A percentile compares a stretch with the other conserved stretches of the same genome.
Evolutionary conservation across 2,113 vertebrate genomes (phyloP).

Genomic region (Micronycteris hirsuta): DNA sequence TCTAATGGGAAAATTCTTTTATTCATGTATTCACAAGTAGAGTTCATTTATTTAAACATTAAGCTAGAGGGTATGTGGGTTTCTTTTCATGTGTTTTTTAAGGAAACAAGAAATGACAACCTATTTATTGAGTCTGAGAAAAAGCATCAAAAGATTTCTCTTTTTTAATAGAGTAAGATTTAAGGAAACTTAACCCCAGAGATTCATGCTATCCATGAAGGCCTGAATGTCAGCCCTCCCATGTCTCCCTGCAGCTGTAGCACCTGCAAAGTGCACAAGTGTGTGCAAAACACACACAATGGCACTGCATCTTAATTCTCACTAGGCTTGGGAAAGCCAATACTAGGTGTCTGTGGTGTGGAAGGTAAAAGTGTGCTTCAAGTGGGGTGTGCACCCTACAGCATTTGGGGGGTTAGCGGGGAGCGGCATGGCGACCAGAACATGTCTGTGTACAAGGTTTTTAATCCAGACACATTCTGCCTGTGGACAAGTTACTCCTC

Average conservation of each 20-base stretch:
- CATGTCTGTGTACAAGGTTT: background rate
- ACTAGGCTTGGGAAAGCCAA: background rate
- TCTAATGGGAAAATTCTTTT: background rate
- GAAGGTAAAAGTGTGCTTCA: background rate
- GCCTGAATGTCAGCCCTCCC: background rate
- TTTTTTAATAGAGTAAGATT: background rate
- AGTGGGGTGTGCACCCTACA: too few relatives aligned
- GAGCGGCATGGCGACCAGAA: too few relatives aligned
- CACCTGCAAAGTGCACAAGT: background rate
- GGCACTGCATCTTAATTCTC: fast-evolving
- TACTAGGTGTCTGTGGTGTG: too few relatives aligned
- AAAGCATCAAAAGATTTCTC: background rate
- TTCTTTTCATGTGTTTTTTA: background rate
- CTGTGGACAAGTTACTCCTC: background rate
- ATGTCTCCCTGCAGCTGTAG: too few relatives aligned
- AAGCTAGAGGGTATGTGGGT: background rate
- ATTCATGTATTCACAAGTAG: background rate
- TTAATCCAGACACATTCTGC: too few relatives aligned
- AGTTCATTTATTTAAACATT: background rate
- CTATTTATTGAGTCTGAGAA: background rate
- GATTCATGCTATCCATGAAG: background rate
- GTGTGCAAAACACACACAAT: fast-evolving
- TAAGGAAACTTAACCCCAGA: background rate
- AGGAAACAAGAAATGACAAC: background rate
- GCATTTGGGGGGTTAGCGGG: too few relatives aligned